Conservation (phyloP, 2,888 invertebrate genomes). For the Notodonta dromedarius region DNA sequence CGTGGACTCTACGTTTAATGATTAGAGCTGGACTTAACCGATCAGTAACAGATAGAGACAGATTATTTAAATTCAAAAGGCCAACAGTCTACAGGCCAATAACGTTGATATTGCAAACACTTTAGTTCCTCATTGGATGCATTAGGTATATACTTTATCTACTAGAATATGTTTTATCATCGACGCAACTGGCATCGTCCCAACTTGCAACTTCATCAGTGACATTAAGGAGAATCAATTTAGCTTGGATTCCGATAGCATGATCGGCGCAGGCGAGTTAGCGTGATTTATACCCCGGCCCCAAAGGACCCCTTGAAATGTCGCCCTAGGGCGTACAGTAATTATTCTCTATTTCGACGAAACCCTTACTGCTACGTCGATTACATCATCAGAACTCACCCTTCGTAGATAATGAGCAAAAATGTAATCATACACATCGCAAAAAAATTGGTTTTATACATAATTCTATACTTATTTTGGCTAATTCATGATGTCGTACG, state of each 20-base stretch:
- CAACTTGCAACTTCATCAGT: conserved; percentile 24
- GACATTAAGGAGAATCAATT: conserved; percentile 34
- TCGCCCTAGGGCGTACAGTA: conserved; percentile 63
- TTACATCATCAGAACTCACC: conserved; percentile 60
- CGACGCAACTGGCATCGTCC: conserved; percentile 9
- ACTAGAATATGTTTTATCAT: background rate
- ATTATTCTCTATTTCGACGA: conserved; percentile 54
- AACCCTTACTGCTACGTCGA: conserved; percentile 53
- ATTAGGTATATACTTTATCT: too few relatives aligned
- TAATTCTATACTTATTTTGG: conserved; percentile 1
- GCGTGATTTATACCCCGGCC: conserved; percentile 66
- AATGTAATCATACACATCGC: background rate
- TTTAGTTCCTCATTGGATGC: too few relatives aligned
- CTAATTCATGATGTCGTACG: background rate
- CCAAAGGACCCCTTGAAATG: conserved; percentile 48
- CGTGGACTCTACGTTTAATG: too few relatives aligned
- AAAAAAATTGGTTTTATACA: background rate
- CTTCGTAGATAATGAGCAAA: conserved; percentile 22
- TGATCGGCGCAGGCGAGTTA: conserved; percentile 57
- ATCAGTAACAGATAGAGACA: too few relatives aligned
- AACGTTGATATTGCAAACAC: too few relatives aligned
- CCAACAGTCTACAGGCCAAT: too few relatives aligned
- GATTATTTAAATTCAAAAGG: too few relatives aligned
- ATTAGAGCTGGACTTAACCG: too few relatives aligned
- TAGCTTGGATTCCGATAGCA: conserved; percentile 44